phyloP scores from a whole-genome alignment of 2,113 vertebrate species.

The Gopherus flavomarginatus region DNA sequence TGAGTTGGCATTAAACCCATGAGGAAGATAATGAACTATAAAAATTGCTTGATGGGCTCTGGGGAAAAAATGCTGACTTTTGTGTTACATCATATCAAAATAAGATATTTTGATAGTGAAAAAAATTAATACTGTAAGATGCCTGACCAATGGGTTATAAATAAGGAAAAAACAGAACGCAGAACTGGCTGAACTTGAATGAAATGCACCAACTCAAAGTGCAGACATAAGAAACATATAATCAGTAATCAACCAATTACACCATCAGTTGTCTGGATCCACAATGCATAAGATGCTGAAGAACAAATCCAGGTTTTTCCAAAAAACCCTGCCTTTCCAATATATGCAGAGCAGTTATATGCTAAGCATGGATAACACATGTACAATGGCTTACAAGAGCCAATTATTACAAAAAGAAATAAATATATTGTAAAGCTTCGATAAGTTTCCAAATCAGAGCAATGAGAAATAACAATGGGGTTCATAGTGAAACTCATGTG shows the following conservation, averaged over 20 bases:
- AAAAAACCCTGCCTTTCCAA: neutral
- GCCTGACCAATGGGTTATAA: constrained; percentile 8
- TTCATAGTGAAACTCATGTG: neutral
- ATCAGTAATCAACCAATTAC: neutral
- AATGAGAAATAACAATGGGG: neutral
- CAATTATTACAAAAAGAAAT: neutral
- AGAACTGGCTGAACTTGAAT: neutral
- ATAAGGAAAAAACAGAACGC: neutral
- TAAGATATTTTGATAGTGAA: neutral
- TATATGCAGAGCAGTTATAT: neutral
- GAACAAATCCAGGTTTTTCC: neutral
- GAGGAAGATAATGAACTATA: constrained; percentile 61
- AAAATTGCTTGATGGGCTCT: constrained; percentile 46
- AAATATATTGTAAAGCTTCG: neutral
- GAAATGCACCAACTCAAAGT: constrained; percentile 7
- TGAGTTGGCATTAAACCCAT: constrained; percentile 42
- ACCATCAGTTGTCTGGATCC: neutral
- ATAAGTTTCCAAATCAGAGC: neutral
- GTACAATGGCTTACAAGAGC: neutral
- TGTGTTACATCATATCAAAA: neutral
- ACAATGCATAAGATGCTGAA: neutral
- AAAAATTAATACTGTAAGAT: neutral
- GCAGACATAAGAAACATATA: neutral
- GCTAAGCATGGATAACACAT: neutral
- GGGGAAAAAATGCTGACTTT: constrained; percentile 29